Base-by-base conservation (phyloP, 2,888 invertebrate species). In the Mesorhabditis spiculigera region DNA sequence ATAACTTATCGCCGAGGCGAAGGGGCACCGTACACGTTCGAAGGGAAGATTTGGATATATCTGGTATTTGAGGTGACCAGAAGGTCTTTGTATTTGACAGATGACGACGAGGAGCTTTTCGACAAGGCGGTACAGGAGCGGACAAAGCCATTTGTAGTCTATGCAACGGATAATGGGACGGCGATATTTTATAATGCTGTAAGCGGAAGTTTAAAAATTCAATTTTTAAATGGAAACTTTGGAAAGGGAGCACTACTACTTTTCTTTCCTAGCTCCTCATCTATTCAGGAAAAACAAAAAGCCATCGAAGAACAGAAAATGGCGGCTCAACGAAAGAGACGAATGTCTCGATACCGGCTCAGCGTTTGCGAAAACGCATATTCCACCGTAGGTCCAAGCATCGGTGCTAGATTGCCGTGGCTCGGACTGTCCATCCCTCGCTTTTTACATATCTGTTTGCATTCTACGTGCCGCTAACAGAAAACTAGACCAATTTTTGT, bases 321-420 rank as follows among this genome's bases (percentile, higher is more conserved):
- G 10, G 58, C 58, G 10, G 58, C 8, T 13, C 58, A 50, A n/a
- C 58, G 58, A n/a, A 10, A n/a, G 8, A 10, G 58, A n/a, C 58
- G 58, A 1, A 50, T 50, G 58, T 13, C 10, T n/a, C 58, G n/a
- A n/a, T 50, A 50, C n/a, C 58, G 58, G 58, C n/a, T 50, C 10
- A 50, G 58, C 58, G 58, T 63, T 13, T 63, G 63, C 63, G 63
- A 63, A 28, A 63, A 63, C 28, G 63, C 63, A 28, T 13, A 63
- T 16, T 8, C 63, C 63, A 16, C 63, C 8, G 63, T 28, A 28
- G 28, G 28, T 28, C 28, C 28, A 28, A 28, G 28, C 28, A 28
- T 28, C 28, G 28, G 28, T 28, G 28, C 28, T 28, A 28, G 28
- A 28, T 28, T 28, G 28, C 28, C 28, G 28, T 28, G 28, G 28